A percentile compares a stretch with the other conserved stretches of the same genome.
phyloP scores from a whole-genome alignment of 2,113 vertebrate species.

The Pedetes capensis region DNA sequence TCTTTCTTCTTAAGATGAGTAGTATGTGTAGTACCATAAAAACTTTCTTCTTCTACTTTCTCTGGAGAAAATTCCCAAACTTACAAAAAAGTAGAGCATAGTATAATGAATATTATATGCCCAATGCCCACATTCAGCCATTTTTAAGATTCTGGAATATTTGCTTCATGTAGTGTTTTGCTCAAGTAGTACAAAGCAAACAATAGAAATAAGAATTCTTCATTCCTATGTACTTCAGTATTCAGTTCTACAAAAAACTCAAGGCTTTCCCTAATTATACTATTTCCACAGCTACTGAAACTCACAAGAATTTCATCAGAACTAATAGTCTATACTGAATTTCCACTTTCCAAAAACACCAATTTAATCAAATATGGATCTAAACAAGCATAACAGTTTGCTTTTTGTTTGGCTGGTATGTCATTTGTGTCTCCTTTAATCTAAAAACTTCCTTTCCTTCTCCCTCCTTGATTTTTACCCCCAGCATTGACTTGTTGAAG shows the following conservation, averaged over 20 bases:
- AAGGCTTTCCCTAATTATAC: not conserved
- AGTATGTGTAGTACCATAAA: not conserved
- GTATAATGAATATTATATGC: not conserved
- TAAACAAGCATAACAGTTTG: not conserved
- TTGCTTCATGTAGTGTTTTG: not conserved
- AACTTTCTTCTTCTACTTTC: not conserved
- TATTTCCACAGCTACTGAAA: not conserved
- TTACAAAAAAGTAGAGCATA: slow-evolving; percentile 24
- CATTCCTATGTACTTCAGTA: not conserved
- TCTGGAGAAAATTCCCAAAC: not conserved
- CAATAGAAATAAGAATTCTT: not conserved
- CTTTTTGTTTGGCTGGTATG: not conserved
- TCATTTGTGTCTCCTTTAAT: not conserved
- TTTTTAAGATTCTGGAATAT: slow-evolving; percentile 23
- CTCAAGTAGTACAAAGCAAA: slow-evolving; percentile 2
- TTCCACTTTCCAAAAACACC: not conserved
- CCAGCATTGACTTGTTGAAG: not conserved
- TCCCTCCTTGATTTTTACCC: not conserved
- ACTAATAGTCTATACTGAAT: not conserved
- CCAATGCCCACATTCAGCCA: not conserved
- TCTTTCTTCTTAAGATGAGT: not conserved
- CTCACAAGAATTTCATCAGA: not conserved
- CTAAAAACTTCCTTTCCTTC: not conserved
- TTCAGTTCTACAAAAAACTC: not conserved
- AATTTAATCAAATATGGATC: not conserved